Conservation (phyloP, 2,113 vertebrate genomes). For the Puma concolor region DNA sequence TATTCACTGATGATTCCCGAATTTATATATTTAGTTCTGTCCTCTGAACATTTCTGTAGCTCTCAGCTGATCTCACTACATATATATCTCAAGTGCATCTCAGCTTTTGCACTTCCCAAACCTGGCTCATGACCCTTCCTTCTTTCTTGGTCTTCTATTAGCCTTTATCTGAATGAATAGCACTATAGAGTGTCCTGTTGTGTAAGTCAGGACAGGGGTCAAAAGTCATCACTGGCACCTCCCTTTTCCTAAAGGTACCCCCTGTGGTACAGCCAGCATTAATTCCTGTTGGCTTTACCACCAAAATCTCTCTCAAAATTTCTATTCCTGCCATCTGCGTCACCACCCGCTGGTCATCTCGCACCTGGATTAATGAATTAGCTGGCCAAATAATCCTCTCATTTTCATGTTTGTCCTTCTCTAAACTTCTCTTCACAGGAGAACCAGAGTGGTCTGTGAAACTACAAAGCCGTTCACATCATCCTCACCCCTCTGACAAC, state of each 20-base stretch:
- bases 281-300: background rate
- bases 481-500: background rate
- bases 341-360: background rate
- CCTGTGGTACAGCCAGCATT: background rate
- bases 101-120: background rate
- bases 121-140: background rate
- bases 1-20: background rate
- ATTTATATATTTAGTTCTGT: background rate
- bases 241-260: background rate
- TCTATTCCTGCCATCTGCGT: background rate
- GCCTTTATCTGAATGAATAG: background rate
- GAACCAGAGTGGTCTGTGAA: background rate
- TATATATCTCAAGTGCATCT: background rate
- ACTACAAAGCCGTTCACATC: background rate
- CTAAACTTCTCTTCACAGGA: background rate
- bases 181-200: fast-evolving
- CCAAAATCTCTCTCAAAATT: background rate
- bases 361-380: background rate
- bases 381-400: background rate
- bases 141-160: background rate
- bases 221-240: background rate
- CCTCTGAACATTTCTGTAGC: background rate
- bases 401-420: background rate
- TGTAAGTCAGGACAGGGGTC: background rate
- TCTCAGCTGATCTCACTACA: background rate